Evolutionary conservation across 2,888 invertebrate species (phyloP).

Genomic region (Oligia fasciuncula): DNA sequence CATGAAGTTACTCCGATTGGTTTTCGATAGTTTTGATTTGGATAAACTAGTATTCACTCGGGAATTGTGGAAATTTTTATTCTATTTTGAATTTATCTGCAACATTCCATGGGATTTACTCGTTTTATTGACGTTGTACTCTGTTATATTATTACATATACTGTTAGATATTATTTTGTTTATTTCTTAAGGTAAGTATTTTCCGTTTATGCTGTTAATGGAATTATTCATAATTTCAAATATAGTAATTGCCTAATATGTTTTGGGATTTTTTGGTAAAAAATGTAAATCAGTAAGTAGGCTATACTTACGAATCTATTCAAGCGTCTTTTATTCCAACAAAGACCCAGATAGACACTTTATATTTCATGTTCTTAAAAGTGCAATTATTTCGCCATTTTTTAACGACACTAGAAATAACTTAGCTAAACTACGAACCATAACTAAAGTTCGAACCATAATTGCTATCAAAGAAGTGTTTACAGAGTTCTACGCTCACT

Average conservation of each 20-base stretch:
- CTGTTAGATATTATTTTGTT: not conserved
- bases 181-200: not conserved
- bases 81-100: slow-evolving; percentile 9
- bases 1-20: slow-evolving; percentile 64
- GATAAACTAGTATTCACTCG: slow-evolving; percentile 18
- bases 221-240: not conserved
- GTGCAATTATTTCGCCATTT: not conserved
- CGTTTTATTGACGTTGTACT: not conserved
- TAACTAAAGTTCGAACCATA: not conserved
- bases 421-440: not conserved
- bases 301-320: not conserved
- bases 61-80: slow-evolving; percentile 31
- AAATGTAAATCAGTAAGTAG: not conserved
- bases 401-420: not conserved
- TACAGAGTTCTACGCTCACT: slow-evolving; percentile 43
- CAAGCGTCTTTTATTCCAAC: not conserved
- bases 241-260: not conserved
- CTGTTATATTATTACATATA: not conserved
- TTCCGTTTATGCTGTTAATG: not conserved
- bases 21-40: slow-evolving; percentile 55
- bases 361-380: not conserved
- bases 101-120: not conserved
- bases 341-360: not conserved
- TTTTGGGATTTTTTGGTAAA: not conserved
- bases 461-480: slow-evolving; percentile 41